Conservation (phyloP, 1,140 invertebrate species). For the Kradibia gibbosae region DNA sequence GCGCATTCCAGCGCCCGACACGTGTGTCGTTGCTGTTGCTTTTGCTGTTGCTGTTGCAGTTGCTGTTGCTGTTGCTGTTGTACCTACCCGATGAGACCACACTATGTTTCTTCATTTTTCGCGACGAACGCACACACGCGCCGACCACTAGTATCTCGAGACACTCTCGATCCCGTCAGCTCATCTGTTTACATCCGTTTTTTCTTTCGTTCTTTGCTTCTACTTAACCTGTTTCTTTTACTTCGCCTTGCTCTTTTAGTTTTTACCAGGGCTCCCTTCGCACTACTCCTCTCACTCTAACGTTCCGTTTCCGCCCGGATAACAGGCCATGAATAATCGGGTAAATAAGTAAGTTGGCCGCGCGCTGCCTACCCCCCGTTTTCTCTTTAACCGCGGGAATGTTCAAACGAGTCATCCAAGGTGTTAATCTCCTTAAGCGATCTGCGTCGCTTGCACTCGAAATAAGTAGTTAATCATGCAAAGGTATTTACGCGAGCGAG, state of each 20-base stretch:
- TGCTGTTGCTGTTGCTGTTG: neutral
- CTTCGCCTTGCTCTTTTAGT: too few relatives aligned
- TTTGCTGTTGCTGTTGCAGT: too few relatives aligned
- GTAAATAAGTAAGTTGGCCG: neutral
- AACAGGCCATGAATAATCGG: conserved; percentile 2
- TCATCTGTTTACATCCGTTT: conserved; percentile 9
- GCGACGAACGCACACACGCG: neutral
- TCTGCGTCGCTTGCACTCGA: neutral
- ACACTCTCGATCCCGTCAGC: neutral
- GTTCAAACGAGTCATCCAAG: neutral
- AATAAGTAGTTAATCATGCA: conserved; percentile 13
- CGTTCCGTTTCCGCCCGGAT: neutral
- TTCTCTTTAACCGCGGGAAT: neutral
- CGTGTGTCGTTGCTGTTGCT: neutral
- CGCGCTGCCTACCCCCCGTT: neutral
- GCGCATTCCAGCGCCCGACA: neutral
- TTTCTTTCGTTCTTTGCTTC: neutral
- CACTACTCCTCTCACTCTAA: neutral
- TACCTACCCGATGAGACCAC: too few relatives aligned
- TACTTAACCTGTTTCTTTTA: neutral
- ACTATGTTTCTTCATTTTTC: neutral
- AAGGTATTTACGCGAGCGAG: neutral
- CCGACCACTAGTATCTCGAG: conserved; percentile 6
- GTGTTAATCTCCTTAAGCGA: conserved; percentile 1
- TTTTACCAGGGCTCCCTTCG: too few relatives aligned